Evolutionary conservation across 2,797 vertebrate species (phyloP).

Genomic region (Urophycis tenuis): DNA sequence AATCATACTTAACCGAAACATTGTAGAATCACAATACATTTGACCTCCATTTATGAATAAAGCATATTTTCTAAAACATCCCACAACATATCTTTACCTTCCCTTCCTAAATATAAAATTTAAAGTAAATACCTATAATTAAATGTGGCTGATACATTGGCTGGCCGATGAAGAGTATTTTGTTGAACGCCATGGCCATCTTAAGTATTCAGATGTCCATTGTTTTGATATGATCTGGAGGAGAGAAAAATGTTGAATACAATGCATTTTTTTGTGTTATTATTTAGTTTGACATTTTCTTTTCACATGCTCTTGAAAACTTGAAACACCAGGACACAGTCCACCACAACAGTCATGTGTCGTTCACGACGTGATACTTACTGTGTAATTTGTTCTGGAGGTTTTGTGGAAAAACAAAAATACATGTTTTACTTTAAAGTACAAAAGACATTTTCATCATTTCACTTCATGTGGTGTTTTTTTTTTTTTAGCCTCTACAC

Average conservation of each 20-base stretch:
- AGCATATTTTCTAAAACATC: constrained; percentile 36
- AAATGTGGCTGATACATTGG: constrained; percentile 7
- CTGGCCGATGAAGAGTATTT: constrained; percentile 16
- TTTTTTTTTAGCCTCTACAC: background rate
- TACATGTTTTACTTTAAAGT: constrained; percentile 18
- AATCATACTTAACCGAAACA: constrained; percentile 1
- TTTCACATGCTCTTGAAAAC: background rate
- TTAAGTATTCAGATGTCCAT: constrained; percentile 58
- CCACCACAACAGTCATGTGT: constrained; percentile 32
- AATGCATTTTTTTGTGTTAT: background rate
- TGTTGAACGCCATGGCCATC: constrained; percentile 15
- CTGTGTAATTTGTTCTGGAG: constrained; percentile 67
- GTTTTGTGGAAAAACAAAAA: constrained; percentile 23
- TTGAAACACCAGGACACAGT: constrained; percentile 10
- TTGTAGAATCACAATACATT: background rate
- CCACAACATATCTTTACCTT: background rate
- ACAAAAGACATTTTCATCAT: background rate
- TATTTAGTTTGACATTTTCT: background rate
- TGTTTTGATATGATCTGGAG: constrained; percentile 65
- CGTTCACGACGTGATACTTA: constrained; percentile 50
- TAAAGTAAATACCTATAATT: background rate
- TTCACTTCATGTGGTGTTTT: background rate
- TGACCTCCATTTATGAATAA: constrained; percentile 39
- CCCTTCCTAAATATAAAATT: background rate
- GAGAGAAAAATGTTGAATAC: background rate